phyloP scores from a whole-genome alignment of 2,113 vertebrate genomes.

The human region DNA sequence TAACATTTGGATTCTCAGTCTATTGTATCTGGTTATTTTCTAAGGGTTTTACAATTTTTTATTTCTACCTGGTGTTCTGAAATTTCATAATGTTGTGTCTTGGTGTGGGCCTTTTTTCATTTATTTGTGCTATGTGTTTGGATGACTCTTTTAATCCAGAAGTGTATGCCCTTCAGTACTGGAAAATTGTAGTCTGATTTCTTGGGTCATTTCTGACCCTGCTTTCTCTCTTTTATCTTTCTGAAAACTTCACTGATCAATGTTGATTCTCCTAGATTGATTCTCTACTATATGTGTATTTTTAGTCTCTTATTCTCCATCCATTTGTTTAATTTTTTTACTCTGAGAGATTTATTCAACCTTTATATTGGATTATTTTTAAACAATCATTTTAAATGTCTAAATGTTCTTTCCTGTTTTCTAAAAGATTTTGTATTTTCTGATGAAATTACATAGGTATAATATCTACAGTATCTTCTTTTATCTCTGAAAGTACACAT shows the following conservation, averaged over 20 bases:
- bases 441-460: not conserved
- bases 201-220: not conserved
- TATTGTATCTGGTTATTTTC: not conserved
- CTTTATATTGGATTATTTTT: not conserved
- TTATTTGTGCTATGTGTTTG: not conserved
- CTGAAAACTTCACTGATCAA: not conserved
- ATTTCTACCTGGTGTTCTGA: not conserved
- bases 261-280: not conserved
- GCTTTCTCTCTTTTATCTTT: constrained; percentile 1
- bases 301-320: not conserved
- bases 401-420: not conserved
- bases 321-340: not conserved
- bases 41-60: not conserved
- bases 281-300: not conserved
- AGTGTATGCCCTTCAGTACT: not conserved
- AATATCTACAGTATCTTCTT: not conserved
- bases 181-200: not conserved
- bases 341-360: not conserved
- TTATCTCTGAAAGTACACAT: not conserved
- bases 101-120: not conserved
- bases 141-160: not conserved
- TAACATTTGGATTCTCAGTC: not conserved
- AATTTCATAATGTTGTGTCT: not conserved
- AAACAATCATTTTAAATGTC: not conserved
- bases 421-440: not conserved